Evolutionary conservation across 2,797 vertebrate species (phyloP).

Genomic region (Sebastes steindachneri): DNA sequence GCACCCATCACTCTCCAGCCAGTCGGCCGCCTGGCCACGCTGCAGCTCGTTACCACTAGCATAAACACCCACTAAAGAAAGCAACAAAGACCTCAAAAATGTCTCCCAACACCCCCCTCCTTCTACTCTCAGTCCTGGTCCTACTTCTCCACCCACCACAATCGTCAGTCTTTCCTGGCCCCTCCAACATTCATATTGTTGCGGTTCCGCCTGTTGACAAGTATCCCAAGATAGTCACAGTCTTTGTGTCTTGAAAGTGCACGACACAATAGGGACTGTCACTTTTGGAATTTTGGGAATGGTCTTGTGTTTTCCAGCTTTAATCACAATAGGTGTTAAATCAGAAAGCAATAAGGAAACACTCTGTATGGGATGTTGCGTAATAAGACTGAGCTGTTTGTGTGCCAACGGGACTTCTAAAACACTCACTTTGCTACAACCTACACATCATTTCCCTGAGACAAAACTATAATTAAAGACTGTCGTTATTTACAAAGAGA

Average conservation of each 20-base stretch:
- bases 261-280: neutral
- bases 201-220: slow-evolving; percentile 39
- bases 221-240: slow-evolving; percentile 37
- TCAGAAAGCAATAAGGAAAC: slow-evolving; percentile 1
- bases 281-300: slow-evolving; percentile 19
- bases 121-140: neutral
- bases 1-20: slow-evolving; percentile 54
- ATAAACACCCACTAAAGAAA: slow-evolving; percentile 72
- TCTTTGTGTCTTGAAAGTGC: slow-evolving; percentile 35
- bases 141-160: slow-evolving; percentile 39
- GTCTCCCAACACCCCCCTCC: slow-evolving; percentile 23
- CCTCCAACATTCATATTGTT: slow-evolving; percentile 54
- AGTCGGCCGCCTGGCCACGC: slow-evolving; percentile 4
- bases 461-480: slow-evolving; percentile 68
- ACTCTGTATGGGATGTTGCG: slow-evolving; percentile 10
- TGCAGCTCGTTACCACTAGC: slow-evolving; percentile 53
- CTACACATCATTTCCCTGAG: slow-evolving; percentile 23
- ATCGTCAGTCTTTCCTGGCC: slow-evolving; percentile 48
- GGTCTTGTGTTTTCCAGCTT: neutral
- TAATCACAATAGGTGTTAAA: slow-evolving; percentile 2
- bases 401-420: slow-evolving; percentile 41
- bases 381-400: slow-evolving; percentile 3
- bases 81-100: slow-evolving; percentile 62
- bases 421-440: slow-evolving; percentile 32
- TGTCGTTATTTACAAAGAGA: slow-evolving; percentile 13